These are phyloP conservation scores for Leucophora obtusa DNA, from an alignment of 2,888 invertebrate species.

Conservation along the genomic window DNA sequence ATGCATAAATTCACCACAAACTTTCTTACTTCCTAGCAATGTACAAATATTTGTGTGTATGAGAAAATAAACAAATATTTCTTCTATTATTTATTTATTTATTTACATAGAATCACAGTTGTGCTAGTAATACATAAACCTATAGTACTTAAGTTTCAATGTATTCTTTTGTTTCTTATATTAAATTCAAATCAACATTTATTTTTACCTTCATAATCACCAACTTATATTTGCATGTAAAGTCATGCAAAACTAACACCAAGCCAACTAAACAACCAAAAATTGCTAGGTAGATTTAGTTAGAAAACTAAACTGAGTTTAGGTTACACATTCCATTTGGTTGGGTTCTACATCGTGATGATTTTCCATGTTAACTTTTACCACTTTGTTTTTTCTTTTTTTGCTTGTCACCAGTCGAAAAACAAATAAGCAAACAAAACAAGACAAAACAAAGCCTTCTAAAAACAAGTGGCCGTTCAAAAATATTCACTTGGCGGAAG, in stretches of 20 bases:
- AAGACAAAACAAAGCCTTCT: constrained; percentile 9
- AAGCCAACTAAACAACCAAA: constrained; percentile 6
- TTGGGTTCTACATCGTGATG: constrained; percentile 11
- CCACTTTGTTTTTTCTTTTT: not conserved
- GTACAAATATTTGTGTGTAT: not conserved
- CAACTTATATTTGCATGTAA: constrained; percentile 33
- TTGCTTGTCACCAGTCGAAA: constrained; percentile 7
- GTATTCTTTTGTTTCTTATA: not conserved
- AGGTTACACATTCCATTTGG: not conserved
- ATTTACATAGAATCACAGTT: constrained; percentile 4
- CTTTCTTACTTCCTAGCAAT: not conserved
- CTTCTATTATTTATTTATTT: not conserved
- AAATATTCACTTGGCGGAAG: constrained; percentile 60
- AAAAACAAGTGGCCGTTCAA: constrained; percentile 29
- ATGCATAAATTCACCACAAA: constrained; percentile 15
- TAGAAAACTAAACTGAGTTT: constrained; percentile 26
- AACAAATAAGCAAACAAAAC: not conserved
- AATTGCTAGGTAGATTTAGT: constrained; percentile 35
- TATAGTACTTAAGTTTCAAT: not conserved
- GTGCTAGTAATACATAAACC: not conserved
- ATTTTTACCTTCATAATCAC: not conserved
- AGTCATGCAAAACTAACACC: constrained; percentile 40
- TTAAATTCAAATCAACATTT: constrained; percentile 1
- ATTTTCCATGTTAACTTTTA: constrained; percentile 15
- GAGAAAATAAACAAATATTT: not conserved